Base-by-base conservation (phyloP, 2,797 vertebrate species). In the Eidolon dupreanum region DNA sequence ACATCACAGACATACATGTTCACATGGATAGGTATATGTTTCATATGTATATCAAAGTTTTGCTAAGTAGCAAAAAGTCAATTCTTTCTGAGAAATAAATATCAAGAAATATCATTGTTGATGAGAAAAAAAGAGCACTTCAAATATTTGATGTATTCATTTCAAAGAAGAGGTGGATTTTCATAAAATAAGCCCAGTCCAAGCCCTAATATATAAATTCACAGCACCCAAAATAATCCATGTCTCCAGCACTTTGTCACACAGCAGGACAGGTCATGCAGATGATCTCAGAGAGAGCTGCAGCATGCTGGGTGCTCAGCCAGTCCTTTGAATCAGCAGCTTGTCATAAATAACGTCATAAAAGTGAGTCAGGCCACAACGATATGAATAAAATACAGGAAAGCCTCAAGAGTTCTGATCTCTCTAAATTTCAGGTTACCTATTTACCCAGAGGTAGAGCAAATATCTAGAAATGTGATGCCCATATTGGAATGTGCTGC, bases 91-190 rank as follows among this genome's bases (percentile, higher is more conserved):
- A 26, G 6, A 89, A 90, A 92, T 66, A 88, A 61, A 83, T 22
- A 74, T 24, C 8, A 73, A 61, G 57, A 79, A 86, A 57, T 59
- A 77, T 31, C 3, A 6, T 77, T 68, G 8, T 9, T 57, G 49
- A 81, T 82, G 33, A 84, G 38, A 55, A 75, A 84, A 46, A 73
- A 31, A 57, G 31, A 85, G 13, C 17, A 82, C 13, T 53, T 59
- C 2, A 93, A 68, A 74, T 83, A n/a, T 93, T 70, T 65, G 43
- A 61, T 57, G 1, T n/a, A 38, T 83, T 57, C 17, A 68, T 87
- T 77, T 93, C 43, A 95, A 86, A 63, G 71, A 94, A 90, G 43
- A 95, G 19, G 11, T 38, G 31, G 16, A 3, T 70, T 90, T 95
- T 87, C n/a, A 87, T 65, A 49, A 83, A 93, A 79, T 16, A 90